Conservation (phyloP, 2,797 vertebrate genomes). For the Fundulus diaphanus region DNA sequence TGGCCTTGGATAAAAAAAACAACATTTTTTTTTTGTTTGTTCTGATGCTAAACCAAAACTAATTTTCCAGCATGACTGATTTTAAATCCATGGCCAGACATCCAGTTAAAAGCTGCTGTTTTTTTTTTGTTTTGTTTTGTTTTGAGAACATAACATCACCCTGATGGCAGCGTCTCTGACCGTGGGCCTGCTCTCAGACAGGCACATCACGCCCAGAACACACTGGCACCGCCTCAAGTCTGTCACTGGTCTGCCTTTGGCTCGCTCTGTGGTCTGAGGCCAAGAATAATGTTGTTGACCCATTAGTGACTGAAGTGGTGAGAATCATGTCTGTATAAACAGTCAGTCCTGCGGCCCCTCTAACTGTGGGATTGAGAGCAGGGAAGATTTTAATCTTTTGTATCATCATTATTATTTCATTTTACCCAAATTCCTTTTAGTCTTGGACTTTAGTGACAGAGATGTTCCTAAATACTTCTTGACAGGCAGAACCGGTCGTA, state of each 20-base stretch:
- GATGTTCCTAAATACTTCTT: conserved; percentile 35
- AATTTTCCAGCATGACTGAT: background rate
- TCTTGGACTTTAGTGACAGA: conserved; percentile 11
- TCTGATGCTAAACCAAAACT: background rate
- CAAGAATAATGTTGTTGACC: conserved; percentile 73
- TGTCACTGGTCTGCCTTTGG: conserved; percentile 46
- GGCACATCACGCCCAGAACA: conserved; percentile 64
- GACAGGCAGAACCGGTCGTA: conserved; percentile 12
- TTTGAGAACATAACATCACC: conserved; percentile 36
- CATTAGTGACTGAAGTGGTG: conserved; percentile 44
- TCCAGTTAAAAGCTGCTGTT: background rate
- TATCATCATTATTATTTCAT: conserved; percentile 18
- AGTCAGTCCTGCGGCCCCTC: conserved; percentile 38
- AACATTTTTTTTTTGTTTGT: background rate
- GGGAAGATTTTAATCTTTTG: background rate
- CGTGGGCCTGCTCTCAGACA: conserved; percentile 38
- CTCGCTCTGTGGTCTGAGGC: conserved; percentile 46
- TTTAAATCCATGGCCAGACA: conserved; percentile 4
- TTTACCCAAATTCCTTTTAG: conserved; percentile 5
- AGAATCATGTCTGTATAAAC: conserved; percentile 59
- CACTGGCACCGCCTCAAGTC: conserved; percentile 63
- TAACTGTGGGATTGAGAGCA: conserved; percentile 25
- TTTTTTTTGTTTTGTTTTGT: background rate
- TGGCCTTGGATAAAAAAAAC: background rate
- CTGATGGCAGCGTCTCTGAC: conserved; percentile 19